Evolutionary conservation across 2,797 vertebrate genomes (phyloP), one percentile per base, ranked within the genome.

Genomic region (Melanotaenia boesemani): DNA sequence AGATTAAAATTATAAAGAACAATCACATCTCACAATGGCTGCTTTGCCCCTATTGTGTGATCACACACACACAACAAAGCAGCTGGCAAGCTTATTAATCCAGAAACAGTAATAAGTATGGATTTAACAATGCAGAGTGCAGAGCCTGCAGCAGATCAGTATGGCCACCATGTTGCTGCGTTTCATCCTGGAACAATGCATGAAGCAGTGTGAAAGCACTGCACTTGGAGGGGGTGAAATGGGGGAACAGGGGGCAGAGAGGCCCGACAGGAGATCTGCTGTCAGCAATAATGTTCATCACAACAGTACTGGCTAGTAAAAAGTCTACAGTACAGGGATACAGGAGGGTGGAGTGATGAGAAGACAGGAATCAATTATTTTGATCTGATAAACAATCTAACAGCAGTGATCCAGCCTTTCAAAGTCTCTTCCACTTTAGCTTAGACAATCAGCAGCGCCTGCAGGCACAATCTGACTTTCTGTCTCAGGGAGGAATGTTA

Each of bases 201-300:
- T 72, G 77, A 56, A 78, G 78, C 85, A 88, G 84, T 89, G 88
- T 85, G 82, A 88, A 80, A 79, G 84, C 86, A 68, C 34, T 24
- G 67, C 75, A 78, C 85, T 79, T 77, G 36, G 80, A 73, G 81
- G 82, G 88, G 82, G 87, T 72, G 85, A 73, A 82, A 76, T 64
- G 34, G 34, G 34, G 71, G 77, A 81, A 71, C 62, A 86, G 84
- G 68, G 81, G 83, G 74, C 76, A 75, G 84, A 83, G 84, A 85
- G 88, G 87, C 80, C 80, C 76, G 76, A 83, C 80, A 85, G 88
- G 86, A 88, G 86, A 84, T 84, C 86, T 90, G 84, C 84, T 89
- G 92, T 94, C 91, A 91, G 84, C 89, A 86, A 81, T 86, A 90
- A 92, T 91, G 87, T 89, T 83, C 88, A 86, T 93, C 87, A 91